Conservation (phyloP, 2,113 vertebrate genomes). For the Pelodiscus sinensis region DNA sequence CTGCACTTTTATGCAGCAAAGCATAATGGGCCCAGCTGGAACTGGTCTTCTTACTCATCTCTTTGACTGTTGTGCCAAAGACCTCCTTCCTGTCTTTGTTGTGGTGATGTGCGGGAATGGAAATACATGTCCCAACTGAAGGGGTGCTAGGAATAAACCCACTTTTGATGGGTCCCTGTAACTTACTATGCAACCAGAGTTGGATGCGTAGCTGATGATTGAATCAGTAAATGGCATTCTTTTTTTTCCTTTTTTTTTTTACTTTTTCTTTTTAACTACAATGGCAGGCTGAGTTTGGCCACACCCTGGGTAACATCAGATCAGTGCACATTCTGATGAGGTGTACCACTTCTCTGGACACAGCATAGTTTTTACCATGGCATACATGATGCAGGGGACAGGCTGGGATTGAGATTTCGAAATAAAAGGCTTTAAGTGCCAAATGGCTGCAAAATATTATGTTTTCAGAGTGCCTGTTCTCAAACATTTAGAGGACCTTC, state of each 20-base stretch:
- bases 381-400: neutral
- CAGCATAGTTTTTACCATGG: neutral
- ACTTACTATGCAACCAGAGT: neutral
- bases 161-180: conserved; percentile 68
- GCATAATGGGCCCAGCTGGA: conserved; percentile 48
- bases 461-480: neutral
- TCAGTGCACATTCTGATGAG: neutral
- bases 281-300: neutral
- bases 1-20: conserved; percentile 36
- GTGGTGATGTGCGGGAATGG: conserved; percentile 13
- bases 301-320: fast-evolving
- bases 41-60: conserved; percentile 52
- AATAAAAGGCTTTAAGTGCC: neutral
- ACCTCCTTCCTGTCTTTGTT: conserved; percentile 29
- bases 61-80: neutral
- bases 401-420: neutral
- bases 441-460: neutral
- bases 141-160: conserved; percentile 62
- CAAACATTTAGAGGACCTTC: conserved; percentile 23
- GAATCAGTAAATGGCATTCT: neutral
- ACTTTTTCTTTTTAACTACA: neutral
- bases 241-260: fast-evolving
- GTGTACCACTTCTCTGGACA: neutral
- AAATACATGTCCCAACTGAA: conserved; percentile 65
- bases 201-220: neutral